Percentiles rank a stretch among this genome's conserved stretches.
phyloP scores from a whole-genome alignment of 1,140 invertebrate species.

The Aethina tumida region DNA sequence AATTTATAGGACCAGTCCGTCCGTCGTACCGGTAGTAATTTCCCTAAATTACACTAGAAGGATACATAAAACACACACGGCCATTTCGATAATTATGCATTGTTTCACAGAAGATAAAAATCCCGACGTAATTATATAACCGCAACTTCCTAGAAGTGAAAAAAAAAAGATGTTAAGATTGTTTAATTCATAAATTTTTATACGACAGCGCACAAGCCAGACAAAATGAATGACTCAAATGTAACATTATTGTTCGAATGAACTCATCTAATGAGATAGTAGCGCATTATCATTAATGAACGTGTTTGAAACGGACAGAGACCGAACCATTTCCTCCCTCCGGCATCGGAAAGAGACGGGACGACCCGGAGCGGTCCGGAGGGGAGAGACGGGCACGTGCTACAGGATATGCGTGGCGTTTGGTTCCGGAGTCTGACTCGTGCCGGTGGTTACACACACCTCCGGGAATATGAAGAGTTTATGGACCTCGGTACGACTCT shows the following conservation, averaged over 20 bases:
- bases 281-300: slow-evolving; percentile 14
- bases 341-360: slow-evolving; percentile 1
- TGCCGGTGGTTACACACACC: slow-evolving; percentile 34
- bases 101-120: too few relatives aligned
- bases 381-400: slow-evolving; percentile 24
- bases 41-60: too few relatives aligned
- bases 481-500: slow-evolving; percentile 24
- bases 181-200: too few relatives aligned
- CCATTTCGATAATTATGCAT: too few relatives aligned
- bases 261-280: slow-evolving; percentile 15
- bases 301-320: slow-evolving; percentile 3
- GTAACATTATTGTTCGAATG: slow-evolving; percentile 15
- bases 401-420: slow-evolving; percentile 33
- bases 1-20: too few relatives aligned
- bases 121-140: too few relatives aligned
- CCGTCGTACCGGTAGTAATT: too few relatives aligned
- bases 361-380: slow-evolving; percentile 5
- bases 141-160: too few relatives aligned
- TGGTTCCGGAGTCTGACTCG: slow-evolving; percentile 32
- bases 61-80: too few relatives aligned
- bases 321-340: slow-evolving; percentile 1
- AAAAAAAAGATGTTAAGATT: too few relatives aligned
- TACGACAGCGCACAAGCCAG: slow-evolving; percentile 12
- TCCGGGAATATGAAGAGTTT: slow-evolving; percentile 31
- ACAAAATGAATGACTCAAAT: slow-evolving; percentile 17